A percentile compares a stretch with the other conserved stretches of the same genome.
These are phyloP conservation scores for Felis chaus DNA, from an alignment of 2,113 vertebrate genomes.

Conservation along the genomic window DNA sequence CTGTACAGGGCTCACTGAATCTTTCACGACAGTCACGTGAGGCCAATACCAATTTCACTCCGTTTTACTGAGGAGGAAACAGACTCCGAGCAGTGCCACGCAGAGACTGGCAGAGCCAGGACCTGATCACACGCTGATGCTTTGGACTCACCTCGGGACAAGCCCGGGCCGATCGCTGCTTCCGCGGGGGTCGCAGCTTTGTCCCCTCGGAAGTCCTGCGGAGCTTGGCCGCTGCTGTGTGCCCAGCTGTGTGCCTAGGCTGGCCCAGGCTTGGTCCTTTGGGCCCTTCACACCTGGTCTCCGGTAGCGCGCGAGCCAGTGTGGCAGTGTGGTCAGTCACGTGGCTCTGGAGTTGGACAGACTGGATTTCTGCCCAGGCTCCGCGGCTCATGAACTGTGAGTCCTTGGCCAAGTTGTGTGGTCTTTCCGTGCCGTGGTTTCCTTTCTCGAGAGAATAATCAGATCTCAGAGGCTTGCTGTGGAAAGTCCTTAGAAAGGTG, in stretches of 20 bases:
- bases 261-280: not conserved
- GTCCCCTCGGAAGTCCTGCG: not conserved
- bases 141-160: not conserved
- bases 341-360: not conserved
- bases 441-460: not conserved
- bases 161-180: not conserved
- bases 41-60: not conserved
- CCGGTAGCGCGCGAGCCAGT: not conserved
- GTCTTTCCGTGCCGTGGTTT: not conserved
- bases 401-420: not conserved
- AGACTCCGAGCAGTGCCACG: not conserved
- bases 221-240: not conserved
- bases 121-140: not conserved
- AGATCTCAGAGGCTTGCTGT: not conserved
- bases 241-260: not conserved
- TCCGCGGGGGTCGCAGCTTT: not conserved
- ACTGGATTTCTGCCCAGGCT: accelerated
- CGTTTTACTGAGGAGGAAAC: not conserved
- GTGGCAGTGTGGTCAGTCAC: accelerated
- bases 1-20: not conserved
- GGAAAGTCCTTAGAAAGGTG: not conserved
- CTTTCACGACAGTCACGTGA: not conserved
- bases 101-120: not conserved
- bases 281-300: not conserved
- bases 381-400: not conserved